Evolutionary conservation across 2,888 invertebrate species (phyloP).

Genomic region (Xanthorhoe spadicearia): DNA sequence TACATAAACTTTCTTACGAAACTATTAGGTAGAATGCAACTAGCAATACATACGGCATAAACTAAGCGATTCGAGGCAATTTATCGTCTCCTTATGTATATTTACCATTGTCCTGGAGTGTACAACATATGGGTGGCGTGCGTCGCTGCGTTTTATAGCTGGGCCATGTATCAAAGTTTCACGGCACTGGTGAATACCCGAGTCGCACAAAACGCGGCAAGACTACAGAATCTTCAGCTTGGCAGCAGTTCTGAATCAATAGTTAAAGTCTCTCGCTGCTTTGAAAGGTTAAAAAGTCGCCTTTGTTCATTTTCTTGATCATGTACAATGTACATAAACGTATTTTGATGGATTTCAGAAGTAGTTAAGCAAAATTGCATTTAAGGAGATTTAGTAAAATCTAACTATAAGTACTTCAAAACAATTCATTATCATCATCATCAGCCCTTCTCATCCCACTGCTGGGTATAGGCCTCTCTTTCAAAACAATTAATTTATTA

Average conservation of each 20-base stretch:
- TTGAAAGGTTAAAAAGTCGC: no score
- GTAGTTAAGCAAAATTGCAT: no score
- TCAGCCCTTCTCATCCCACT: no score
- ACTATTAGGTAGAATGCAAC: background rate
- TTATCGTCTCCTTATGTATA: slow-evolving; percentile 28
- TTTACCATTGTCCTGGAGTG: slow-evolving; percentile 48
- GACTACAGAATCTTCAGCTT: slow-evolving; percentile 64
- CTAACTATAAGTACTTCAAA: no score
- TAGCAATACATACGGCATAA: background rate
- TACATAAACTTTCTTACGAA: background rate
- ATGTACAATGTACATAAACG: no score
- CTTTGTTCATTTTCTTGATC: no score
- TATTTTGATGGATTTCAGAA: no score
- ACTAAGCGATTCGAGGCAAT: slow-evolving; percentile 2
- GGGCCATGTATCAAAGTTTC: slow-evolving; percentile 78
- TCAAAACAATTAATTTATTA: no score
- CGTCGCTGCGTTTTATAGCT: slow-evolving; percentile 77
- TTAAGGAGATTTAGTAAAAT: no score
- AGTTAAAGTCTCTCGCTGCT: background rate
- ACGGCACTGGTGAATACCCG: slow-evolving; percentile 61
- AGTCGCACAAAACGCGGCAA: slow-evolving; percentile 45
- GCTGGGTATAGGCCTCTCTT: no score
- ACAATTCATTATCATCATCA: no score
- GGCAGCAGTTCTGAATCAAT: slow-evolving; percentile 9
- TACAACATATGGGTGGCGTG: slow-evolving; percentile 56